Evolutionary conservation across 2,888 invertebrate genomes (phyloP), one percentile per base, ranked within the genome.

Genomic region (Thalpophila matura): DNA sequence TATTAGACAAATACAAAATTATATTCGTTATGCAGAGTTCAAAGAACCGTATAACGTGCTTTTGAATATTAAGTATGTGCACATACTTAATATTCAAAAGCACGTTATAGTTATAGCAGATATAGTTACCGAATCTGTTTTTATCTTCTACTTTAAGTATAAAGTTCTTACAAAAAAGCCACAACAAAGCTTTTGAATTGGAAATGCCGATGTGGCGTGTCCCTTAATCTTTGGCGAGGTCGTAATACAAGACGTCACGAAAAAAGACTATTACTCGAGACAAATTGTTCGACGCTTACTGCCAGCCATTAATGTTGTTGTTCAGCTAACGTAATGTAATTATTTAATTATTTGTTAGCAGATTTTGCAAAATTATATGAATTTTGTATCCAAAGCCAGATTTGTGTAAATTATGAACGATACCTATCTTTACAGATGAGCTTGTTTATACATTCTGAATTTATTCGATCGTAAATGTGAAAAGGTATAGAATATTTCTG

Each of bases 181-280:
- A 72, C 74, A 80, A 81, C 83, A 78, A 79, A 73, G 74, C 77
- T 79, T 77, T 67, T 47, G 61, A 80, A 81, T 76, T 67, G 72
- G 64, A 80, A 86, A 86, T 83, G 83, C 71, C 67, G 77, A 80
- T 80, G 81, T 87, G 77, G 84, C 88, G 86, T 87, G 86, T 79
- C 80, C 74, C 74, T 77, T 77, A 82, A 86, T 87, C 84, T 83
- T 79, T 78, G 71, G 72, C 79, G 60, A 75, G 72, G 74, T 80
- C 79, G 77, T 88, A 89, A 89, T 89, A 84, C 79, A 78, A 69
- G 63, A 80, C 81, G 87, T 81, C 91, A 91, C 88, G 90, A 86
- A 86, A 91, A 80, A 83, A 77, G 83, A 81, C 87, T 84, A 91
- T 90, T 90, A 87, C 81, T 80, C 72, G 57, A 67, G 74, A 67